Percentiles rank a stretch among this genome's conserved stretches.
phyloP scores from a whole-genome alignment of 2,797 vertebrate species.

The Sebastes steindachneri region DNA sequence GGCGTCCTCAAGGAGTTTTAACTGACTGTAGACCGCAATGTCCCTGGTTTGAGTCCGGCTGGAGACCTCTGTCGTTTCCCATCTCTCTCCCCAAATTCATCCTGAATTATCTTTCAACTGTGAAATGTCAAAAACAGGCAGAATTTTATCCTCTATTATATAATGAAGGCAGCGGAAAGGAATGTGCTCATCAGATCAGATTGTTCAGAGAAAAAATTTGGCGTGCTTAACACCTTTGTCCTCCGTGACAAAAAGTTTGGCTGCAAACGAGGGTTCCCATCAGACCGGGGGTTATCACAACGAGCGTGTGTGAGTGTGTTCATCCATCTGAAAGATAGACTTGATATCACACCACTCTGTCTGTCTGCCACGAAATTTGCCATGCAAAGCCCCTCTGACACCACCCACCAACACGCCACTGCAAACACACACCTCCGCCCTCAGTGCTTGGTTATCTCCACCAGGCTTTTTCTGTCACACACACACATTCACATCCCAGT shows the following conservation, averaged over 20 bases:
- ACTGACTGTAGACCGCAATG: too few species aligned
- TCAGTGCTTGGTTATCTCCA: neutral
- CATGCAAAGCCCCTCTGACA: constrained; percentile 1
- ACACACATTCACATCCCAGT: neutral
- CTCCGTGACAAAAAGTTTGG: constrained; percentile 56
- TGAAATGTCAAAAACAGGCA: neutral
- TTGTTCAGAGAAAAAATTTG: constrained; percentile 22
- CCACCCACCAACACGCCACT: neutral
- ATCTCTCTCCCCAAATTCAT: neutral
- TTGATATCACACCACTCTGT: constrained; percentile 56
- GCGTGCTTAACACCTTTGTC: constrained; percentile 56
- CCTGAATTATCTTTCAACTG: neutral
- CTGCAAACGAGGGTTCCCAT: constrained; percentile 54
- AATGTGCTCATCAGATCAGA: constrained; percentile 60
- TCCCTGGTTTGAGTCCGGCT: neutral
- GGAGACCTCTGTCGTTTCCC: neutral
- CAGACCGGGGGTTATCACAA: constrained; percentile 31
- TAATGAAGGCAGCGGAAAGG: constrained; percentile 36
- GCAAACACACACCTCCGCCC: neutral
- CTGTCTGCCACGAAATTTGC: constrained; percentile 41
- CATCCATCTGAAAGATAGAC: constrained; percentile 63
- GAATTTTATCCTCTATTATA: constrained; percentile 17
- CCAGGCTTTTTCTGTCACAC: neutral
- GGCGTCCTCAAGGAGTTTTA: too few species aligned
- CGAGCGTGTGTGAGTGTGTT: neutral